Evolutionary conservation across 2,797 vertebrate species (phyloP).

Genomic region (Hylomyscus alleni): DNA sequence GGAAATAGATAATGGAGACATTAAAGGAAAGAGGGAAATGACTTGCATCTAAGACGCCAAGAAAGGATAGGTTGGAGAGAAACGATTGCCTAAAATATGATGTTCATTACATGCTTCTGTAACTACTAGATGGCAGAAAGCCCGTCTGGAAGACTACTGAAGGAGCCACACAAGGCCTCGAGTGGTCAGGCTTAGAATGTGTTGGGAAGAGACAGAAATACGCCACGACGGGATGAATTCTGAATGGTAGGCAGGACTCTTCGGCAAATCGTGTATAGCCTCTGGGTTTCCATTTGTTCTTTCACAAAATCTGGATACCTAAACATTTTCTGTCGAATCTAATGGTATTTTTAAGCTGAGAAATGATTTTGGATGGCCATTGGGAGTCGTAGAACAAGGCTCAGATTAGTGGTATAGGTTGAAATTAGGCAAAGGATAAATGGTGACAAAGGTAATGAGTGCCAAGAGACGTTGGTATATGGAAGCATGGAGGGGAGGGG

Average conservation of each 20-base stretch:
- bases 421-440: constrained; percentile 32
- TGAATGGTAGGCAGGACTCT: background rate
- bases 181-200: background rate
- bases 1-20: background rate
- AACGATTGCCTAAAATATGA: background rate
- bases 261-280: background rate
- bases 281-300: constrained; percentile 22
- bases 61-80: constrained; percentile 2
- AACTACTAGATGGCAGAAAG: background rate
- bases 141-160: background rate
- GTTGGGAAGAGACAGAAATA: background rate
- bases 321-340: background rate
- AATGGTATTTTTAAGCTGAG: background rate
- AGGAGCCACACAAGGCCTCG: background rate
- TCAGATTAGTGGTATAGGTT: background rate
- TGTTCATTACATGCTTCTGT: background rate
- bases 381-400: background rate
- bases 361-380: background rate
- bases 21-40: constrained; percentile 45
- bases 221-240: background rate
- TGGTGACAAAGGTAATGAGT: background rate
- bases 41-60: background rate
- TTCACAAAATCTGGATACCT: background rate
- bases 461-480: background rate
- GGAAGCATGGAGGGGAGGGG: background rate